phyloP scores from a whole-genome alignment of 2,113 vertebrate genomes.

The Syngnathoides biaculeatus region DNA sequence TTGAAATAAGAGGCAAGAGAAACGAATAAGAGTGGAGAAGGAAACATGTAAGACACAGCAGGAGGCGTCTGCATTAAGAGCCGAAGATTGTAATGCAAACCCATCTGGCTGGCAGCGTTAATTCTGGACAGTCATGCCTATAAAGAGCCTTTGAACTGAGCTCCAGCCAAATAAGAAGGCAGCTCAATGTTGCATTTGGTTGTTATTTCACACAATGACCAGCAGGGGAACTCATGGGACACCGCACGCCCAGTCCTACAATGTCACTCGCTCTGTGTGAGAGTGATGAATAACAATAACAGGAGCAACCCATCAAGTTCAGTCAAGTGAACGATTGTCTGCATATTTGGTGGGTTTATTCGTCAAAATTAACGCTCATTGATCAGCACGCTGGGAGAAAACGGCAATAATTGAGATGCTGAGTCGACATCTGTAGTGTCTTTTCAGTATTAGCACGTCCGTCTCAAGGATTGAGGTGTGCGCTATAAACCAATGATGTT shows the following conservation, averaged over 20 bases:
- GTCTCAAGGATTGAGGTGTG: not conserved
- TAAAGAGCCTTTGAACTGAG: constrained; percentile 65
- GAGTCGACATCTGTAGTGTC: not conserved
- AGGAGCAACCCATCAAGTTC: constrained; percentile 4
- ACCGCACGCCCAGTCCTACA: not conserved
- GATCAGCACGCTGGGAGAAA: not conserved
- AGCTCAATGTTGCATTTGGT: constrained; percentile 44
- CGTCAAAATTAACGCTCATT: not conserved
- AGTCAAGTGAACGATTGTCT: not conserved
- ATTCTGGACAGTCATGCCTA: constrained; percentile 66
- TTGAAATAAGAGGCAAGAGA: constrained; percentile 18
- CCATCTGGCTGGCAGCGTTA: constrained; percentile 54
- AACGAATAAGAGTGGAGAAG: constrained; percentile 19
- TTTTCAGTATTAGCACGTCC: not conserved
- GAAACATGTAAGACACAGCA: constrained; percentile 18
- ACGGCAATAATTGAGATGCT: not conserved
- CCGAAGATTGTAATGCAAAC: constrained; percentile 49
- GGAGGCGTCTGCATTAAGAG: constrained; percentile 27
- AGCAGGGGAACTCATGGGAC: constrained; percentile 58
- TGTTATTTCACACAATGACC: constrained; percentile 27
- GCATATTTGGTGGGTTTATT: constrained; percentile 12
- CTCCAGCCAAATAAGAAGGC: constrained; percentile 22
- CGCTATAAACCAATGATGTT: not conserved
- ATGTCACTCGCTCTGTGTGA: not conserved
- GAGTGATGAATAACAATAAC: constrained; percentile 15